Percentiles rank a stretch among this genome's conserved stretches.
These are phyloP conservation scores for Phocides pigmalion DNA, from an alignment of 1,140 invertebrate species.

Conservation along the genomic window DNA sequence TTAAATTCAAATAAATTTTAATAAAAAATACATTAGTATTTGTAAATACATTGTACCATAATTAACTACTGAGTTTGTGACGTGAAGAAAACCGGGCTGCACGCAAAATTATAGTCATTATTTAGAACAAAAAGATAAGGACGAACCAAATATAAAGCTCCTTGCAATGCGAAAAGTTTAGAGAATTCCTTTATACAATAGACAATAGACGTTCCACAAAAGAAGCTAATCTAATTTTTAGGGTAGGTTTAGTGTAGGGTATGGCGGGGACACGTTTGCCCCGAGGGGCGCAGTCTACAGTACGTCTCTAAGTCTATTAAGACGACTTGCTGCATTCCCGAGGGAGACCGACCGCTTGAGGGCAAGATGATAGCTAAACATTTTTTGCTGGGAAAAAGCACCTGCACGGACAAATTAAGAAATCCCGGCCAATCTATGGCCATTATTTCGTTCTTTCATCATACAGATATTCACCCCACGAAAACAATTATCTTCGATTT, in stretches of 20 bases:
- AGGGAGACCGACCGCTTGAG: conserved; percentile 54
- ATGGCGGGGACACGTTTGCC: conserved; percentile 59
- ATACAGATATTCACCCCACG: conserved; percentile 40
- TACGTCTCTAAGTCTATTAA: conserved; percentile 80
- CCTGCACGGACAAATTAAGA: conserved; percentile 63
- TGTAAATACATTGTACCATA: too few relatives aligned
- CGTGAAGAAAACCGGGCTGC: neutral
- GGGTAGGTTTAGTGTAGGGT: conserved; percentile 51
- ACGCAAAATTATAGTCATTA: neutral
- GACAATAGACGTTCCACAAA: conserved; percentile 58
- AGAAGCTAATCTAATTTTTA: conserved; percentile 70
- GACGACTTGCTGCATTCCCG: conserved; percentile 68
- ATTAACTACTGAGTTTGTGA: too few relatives aligned
- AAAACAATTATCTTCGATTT: conserved; percentile 51
- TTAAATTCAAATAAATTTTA: too few relatives aligned
- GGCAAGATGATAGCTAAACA: conserved; percentile 70
- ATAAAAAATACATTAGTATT: too few relatives aligned
- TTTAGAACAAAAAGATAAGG: conserved; percentile 3
- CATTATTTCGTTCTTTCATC: conserved; percentile 35
- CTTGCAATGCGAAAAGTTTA: conserved; percentile 11
- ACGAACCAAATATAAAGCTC: conserved; percentile 1
- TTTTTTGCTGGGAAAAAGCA: conserved; percentile 71
- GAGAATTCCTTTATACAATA: conserved; percentile 24
- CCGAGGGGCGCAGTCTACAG: conserved; percentile 63
- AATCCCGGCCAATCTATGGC: conserved; percentile 53